phyloP scores from a whole-genome alignment of 2,113 vertebrate genomes.

The Sebastes schlegelii region DNA sequence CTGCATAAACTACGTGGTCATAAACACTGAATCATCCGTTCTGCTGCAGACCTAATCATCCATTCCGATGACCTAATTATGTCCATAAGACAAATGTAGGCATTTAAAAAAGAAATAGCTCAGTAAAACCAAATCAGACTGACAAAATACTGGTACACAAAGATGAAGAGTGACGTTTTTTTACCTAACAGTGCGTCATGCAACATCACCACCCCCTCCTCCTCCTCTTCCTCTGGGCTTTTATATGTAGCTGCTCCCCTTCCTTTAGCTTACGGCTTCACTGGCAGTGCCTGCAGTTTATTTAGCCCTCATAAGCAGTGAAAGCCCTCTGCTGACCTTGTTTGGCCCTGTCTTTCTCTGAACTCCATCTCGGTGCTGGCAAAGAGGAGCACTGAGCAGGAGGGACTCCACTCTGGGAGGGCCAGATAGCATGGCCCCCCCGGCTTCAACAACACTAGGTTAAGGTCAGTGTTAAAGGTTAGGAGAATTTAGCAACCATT shows the following conservation, averaged over 20 bases:
- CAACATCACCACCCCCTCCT: not conserved
- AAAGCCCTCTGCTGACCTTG: slow-evolving; percentile 58
- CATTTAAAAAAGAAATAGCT: slow-evolving; percentile 3
- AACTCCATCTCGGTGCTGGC: slow-evolving; percentile 46
- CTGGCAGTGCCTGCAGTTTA: slow-evolving; percentile 37
- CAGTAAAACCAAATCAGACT: slow-evolving; percentile 9
- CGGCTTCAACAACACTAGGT: slow-evolving; percentile 27
- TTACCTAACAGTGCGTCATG: not conserved
- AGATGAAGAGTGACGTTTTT: slow-evolving; percentile 11
- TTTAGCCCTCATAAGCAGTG: slow-evolving; percentile 55
- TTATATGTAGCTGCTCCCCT: not conserved
- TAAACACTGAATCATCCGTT: slow-evolving; percentile 49
- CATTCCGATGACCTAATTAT: slow-evolving; percentile 54
- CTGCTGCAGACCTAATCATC: slow-evolving; percentile 47
- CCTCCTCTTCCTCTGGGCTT: not conserved
- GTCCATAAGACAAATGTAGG: slow-evolving; percentile 40
- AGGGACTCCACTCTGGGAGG: slow-evolving; percentile 31
- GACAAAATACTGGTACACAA: slow-evolving; percentile 8
- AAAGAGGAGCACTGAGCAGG: slow-evolving; percentile 41
- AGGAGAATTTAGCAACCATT: slow-evolving; percentile 33
- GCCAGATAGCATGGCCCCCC: slow-evolving; percentile 28
- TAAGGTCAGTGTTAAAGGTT: slow-evolving; percentile 48
- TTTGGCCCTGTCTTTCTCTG: slow-evolving; percentile 48
- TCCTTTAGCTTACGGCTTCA: slow-evolving; percentile 28
- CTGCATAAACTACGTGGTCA: slow-evolving; percentile 30